Conservation (phyloP, 2,797 vertebrate genomes). For the Aldrovandia affinis region DNA sequence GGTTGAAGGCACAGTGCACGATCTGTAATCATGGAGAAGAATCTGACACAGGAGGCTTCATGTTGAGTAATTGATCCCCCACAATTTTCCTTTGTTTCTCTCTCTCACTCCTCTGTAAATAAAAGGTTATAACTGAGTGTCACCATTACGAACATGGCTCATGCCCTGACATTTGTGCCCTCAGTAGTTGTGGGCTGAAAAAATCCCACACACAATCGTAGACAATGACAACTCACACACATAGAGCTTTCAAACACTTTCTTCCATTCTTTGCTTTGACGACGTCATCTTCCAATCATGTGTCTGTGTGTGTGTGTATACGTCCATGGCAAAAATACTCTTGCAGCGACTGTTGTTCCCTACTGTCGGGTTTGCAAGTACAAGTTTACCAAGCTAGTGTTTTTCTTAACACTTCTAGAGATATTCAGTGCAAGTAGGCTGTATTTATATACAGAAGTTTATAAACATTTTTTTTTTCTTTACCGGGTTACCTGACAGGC, state of each 20-base stretch:
- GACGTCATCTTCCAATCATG: not conserved
- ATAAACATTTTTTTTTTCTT: not conserved
- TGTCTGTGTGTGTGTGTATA: not conserved
- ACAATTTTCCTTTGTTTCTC: not conserved
- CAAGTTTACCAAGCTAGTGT: not conserved
- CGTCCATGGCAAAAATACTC: not conserved
- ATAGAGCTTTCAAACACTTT: not conserved
- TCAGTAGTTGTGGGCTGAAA: not conserved
- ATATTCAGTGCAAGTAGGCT: not conserved
- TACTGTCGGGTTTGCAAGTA: not conserved
- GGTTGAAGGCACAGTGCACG: not conserved
- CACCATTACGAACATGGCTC: not conserved
- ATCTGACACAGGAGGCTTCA: not conserved
- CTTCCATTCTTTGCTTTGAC: not conserved
- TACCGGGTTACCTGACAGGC: not conserved
- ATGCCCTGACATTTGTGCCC: constrained; percentile 12
- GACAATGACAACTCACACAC: constrained; percentile 13
- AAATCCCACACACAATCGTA: not conserved
- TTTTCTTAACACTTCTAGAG: not conserved
- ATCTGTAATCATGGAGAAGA: not conserved
- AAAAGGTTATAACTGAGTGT: not conserved
- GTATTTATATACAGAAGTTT: not conserved
- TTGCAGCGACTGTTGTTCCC: not conserved
- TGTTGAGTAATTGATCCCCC: not conserved
- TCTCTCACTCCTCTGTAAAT: not conserved